These are phyloP conservation scores for Prunella strophiata DNA, from an alignment of 2,797 vertebrate species.

Conservation along the genomic window DNA sequence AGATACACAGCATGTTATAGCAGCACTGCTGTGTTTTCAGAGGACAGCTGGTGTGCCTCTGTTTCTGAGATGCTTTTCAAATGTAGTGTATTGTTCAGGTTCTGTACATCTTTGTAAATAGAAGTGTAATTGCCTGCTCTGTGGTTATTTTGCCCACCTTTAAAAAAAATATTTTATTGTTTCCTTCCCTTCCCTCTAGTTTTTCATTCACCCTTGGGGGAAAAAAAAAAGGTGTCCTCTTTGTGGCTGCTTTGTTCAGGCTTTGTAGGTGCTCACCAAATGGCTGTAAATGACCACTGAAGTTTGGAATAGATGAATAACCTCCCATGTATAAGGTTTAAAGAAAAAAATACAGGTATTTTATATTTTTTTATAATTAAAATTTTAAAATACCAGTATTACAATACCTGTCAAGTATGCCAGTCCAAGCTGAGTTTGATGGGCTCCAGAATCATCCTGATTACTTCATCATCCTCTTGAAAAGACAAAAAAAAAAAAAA, in stretches of 20 bases:
- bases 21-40: neutral
- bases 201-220: neutral
- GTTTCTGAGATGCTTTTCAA: neutral
- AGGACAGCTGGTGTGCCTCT: neutral
- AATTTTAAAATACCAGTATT: neutral
- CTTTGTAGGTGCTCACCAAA: neutral
- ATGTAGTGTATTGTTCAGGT: neutral
- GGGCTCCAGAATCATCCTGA: constrained; percentile 1
- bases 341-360: neutral
- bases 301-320: neutral
- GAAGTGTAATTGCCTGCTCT: neutral
- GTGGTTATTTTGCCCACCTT: neutral
- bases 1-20: neutral
- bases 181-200: neutral
- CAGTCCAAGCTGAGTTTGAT: constrained; percentile 11
- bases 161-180: neutral
- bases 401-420: constrained; percentile 21
- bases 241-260: neutral
- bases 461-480: constrained; percentile 28
- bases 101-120: neutral
- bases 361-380: neutral
- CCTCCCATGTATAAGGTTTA: neutral
- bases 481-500: neutral
- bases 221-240: neutral
- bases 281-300: neutral